Base-by-base conservation (phyloP, 1,140 invertebrate genomes). In the Nasonia vitripennis region DNA sequence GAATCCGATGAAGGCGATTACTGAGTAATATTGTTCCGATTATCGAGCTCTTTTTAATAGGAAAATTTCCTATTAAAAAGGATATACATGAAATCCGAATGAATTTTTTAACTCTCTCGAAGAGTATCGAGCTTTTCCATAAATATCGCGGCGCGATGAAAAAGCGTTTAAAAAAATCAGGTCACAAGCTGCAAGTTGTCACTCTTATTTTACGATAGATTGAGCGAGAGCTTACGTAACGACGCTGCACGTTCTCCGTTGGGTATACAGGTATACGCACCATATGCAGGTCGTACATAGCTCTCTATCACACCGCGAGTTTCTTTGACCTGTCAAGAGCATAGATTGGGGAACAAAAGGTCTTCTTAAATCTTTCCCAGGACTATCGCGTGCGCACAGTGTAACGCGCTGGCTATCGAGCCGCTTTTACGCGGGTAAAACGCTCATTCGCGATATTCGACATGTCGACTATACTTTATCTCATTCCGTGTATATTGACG, bases 271-370 rank as follows among this genome's bases (percentile, higher is more conserved):
- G 34, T 51, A 51, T 51, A 51, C 5, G 17, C 48, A 14, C 12
- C 11, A 17, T 14, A n/a, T 20, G 55, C 55, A 14, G 0, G 51
- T 17, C 2, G 17, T 55, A 55, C 31, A 41, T 31, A 27, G 1
- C 7, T 12, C 45, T 48, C 5, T 71, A 62, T 79, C 2, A 37
- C 27, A 31, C 3, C 27, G 41, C 73, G 51, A 81, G 34, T 73
- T 71, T 70, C 67, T 70, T 81, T 71, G 23, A 81, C 20, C 70
- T 81, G 80, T 81, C 80, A 81, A 74, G 14, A 73, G n/a, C 31
- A 7, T 10, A 82, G 48, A 75, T 82, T 75, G 51, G 51, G 67
- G 45, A 51, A 82, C 48, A 55, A 82, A 62, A 74, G 11, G 62
- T 9, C 2, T 74, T 55, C 81, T 75, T 62, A 75, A 83, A 51